A percentile compares a stretch with the other conserved stretches of the same genome.
phyloP scores from a whole-genome alignment of 2,888 invertebrate species.

The Lepidocyrtoides sp. region DNA sequence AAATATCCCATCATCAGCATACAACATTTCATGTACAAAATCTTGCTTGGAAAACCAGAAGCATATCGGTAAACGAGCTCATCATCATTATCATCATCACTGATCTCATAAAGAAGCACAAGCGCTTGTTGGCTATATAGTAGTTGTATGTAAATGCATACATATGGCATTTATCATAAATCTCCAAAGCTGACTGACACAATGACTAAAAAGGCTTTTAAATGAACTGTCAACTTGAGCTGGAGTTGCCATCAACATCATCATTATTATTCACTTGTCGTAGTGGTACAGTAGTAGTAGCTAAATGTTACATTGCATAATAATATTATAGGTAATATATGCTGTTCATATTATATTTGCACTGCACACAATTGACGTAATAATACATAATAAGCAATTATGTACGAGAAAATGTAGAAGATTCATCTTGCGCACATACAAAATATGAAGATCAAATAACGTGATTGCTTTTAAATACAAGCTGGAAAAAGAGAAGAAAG shows the following conservation, averaged over 20 bases:
- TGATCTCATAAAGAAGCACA: not conserved
- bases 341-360: not conserved
- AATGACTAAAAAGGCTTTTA: constrained; percentile 69
- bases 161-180: constrained; percentile 78
- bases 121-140: too few species aligned
- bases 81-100: constrained; percentile 17
- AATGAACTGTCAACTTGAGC: constrained; percentile 74
- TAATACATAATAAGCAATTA: not conserved
- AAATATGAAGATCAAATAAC: constrained; percentile 2
- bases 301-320: not conserved
- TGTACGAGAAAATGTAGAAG: not conserved
- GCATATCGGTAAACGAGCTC: constrained; percentile 46
- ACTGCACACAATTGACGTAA: not conserved
- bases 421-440: not conserved
- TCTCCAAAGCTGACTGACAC: constrained; percentile 68
- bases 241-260: constrained; percentile 58
- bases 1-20: constrained; percentile 8
- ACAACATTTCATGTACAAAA: not conserved
- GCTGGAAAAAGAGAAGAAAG: constrained; percentile 7
- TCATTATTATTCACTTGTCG: constrained; percentile 57
- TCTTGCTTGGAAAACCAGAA: constrained; percentile 39
- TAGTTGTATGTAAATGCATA: too few species aligned
- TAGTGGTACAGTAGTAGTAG: not conserved
- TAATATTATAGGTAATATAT: not conserved
- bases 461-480: not conserved